Percentiles rank a stretch among this genome's conserved stretches.
Evolutionary conservation across 2,797 vertebrate species (phyloP).

Genomic region (Rhinichthys osculus): DNA sequence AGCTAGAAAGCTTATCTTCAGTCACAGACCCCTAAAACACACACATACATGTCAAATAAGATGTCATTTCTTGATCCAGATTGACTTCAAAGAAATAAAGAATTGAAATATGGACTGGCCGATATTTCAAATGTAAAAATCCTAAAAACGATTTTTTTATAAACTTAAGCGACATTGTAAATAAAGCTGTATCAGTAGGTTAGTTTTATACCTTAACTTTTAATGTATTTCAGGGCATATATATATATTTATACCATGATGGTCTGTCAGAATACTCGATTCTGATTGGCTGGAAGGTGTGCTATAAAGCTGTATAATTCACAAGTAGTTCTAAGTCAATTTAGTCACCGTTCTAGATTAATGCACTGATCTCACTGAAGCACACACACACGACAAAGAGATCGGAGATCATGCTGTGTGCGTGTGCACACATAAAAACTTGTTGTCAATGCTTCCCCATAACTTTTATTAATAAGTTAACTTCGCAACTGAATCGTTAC

Average conservation of each 20-base stretch:
- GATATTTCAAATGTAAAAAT: background rate
- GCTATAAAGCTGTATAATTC: too few relatives aligned
- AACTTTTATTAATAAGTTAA: background rate
- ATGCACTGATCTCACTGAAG: too few relatives aligned
- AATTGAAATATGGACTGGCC: background rate
- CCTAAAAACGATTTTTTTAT: background rate
- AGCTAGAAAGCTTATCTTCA: constrained; percentile 90
- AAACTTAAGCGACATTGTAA: background rate
- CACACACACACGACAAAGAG: too few relatives aligned
- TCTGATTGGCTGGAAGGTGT: too few relatives aligned
- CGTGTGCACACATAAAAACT: too few relatives aligned
- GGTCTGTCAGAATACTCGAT: background rate
- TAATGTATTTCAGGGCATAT: background rate
- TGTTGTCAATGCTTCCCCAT: background rate
- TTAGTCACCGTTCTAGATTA: too few relatives aligned
- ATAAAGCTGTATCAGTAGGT: background rate
- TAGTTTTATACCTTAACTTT: background rate
- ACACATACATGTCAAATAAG: background rate
- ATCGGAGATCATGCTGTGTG: too few relatives aligned
- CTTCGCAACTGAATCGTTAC: background rate
- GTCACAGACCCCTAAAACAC: constrained; percentile 88
- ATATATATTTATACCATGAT: background rate
- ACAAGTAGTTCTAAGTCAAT: too few relatives aligned
- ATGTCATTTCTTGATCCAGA: background rate
- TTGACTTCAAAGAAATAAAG: background rate